Evolutionary conservation across 37 sponge, comb jelly and placozoan genomes (phyloP).

Genomic region (Ephydatia muelleri): DNA sequence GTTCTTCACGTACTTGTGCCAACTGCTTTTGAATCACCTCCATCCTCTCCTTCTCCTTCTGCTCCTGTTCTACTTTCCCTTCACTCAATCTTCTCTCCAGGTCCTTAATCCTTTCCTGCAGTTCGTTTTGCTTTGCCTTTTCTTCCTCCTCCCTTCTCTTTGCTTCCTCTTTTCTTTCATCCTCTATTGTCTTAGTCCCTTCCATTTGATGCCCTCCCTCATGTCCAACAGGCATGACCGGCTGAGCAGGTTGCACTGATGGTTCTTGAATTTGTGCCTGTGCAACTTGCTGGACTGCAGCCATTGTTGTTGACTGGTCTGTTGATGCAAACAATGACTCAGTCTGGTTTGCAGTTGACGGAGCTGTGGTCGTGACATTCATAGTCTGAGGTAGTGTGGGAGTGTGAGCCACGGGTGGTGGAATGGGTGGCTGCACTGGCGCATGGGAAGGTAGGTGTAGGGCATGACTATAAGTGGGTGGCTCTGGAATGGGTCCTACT

Average conservation of each 20-base stretch:
- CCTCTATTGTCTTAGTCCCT: neutral
- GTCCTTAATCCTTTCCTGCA: neutral
- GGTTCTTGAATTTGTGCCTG: neutral
- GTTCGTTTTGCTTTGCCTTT: neutral
- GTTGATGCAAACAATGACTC: neutral
- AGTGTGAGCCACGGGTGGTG: constrained; percentile 18
- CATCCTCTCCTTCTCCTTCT: neutral
- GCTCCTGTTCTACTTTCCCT: constrained; percentile 10
- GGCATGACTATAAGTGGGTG: constrained; percentile 44
- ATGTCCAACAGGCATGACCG: neutral
- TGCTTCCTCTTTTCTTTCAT: constrained; percentile 3
- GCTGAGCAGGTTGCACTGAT: neutral
- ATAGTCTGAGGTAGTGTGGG: neutral
- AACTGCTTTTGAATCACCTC: neutral
- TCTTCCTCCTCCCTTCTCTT: neutral
- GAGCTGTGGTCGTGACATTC: neutral
- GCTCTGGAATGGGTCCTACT: constrained; percentile 43
- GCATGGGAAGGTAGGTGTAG: constrained; percentile 18
- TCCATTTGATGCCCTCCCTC: neutral
- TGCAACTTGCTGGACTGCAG: neutral
- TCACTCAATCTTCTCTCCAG: constrained; percentile 8
- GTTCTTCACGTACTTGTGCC: neutral
- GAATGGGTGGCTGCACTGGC: constrained; percentile 35
- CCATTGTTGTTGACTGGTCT: neutral
- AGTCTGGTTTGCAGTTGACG: neutral